A percentile compares a stretch with the other conserved stretches of the same genome.
phyloP scores from a whole-genome alignment of 2,888 invertebrate species.

The Dynastes hyllus region DNA sequence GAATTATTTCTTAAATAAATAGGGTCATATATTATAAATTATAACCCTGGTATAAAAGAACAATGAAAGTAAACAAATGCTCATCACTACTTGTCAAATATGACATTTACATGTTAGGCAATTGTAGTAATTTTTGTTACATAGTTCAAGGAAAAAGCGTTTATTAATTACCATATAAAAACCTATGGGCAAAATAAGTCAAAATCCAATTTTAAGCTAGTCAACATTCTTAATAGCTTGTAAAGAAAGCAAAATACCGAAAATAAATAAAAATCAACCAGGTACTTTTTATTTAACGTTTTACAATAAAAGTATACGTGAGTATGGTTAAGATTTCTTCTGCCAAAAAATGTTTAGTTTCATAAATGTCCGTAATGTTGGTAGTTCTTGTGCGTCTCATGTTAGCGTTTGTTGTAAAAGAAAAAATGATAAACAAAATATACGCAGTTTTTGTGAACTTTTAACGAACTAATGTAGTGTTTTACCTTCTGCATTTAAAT shows the following conservation, averaged over 20 bases:
- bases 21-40: not conserved
- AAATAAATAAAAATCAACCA: conserved; percentile 20
- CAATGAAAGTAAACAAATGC: conserved; percentile 31
- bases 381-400: conserved; percentile 50
- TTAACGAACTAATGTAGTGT: conserved; percentile 36
- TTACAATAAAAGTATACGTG: not conserved
- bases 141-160: conserved; percentile 29
- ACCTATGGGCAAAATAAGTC: conserved; percentile 7
- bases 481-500: conserved; percentile 21
- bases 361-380: conserved; percentile 28
- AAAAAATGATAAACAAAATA: conserved; percentile 51
- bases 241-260: not conserved
- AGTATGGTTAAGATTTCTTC: conserved; percentile 31
- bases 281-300: conserved; percentile 26
- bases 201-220: conserved; percentile 48
- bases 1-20: conserved; percentile 15
- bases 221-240: conserved; percentile 34
- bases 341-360: conserved; percentile 16
- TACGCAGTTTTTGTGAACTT: conserved; percentile 33
- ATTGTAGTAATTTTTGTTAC: conserved; percentile 39
- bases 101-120: conserved; percentile 42
- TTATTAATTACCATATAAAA: conserved; percentile 32
- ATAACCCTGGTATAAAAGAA: not conserved
- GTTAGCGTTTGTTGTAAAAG: conserved; percentile 50
- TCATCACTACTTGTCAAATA: conserved; percentile 35